Evolutionary conservation across 2,888 invertebrate genomes (phyloP).

Genomic region (Hydraecia micacea): DNA sequence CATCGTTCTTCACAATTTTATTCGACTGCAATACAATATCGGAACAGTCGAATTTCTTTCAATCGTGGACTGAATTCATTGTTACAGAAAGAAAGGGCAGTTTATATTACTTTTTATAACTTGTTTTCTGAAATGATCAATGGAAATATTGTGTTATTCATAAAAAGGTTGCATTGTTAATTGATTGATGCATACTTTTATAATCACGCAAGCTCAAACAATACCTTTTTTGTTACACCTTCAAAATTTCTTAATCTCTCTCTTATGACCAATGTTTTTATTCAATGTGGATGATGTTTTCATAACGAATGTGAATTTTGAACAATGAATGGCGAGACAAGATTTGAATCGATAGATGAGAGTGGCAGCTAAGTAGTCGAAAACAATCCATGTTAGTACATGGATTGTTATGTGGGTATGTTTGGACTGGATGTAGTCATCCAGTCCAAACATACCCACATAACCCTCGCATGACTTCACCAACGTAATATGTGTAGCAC

Average conservation of each 20-base stretch:
- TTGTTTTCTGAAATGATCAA: constrained; percentile 40
- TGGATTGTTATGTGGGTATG: too few relatives aligned
- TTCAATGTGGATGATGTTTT: constrained; percentile 25
- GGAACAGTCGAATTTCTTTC: neutral
- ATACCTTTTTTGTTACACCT: constrained; percentile 35
- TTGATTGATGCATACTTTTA: constrained; percentile 26
- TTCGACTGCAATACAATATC: constrained; percentile 32
- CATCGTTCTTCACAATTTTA: constrained; percentile 36
- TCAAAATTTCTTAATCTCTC: constrained; percentile 22
- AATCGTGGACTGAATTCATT: constrained; percentile 21
- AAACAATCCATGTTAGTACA: constrained; percentile 9
- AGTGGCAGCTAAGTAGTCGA: neutral
- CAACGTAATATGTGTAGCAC: constrained; percentile 51
- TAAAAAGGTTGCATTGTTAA: constrained; percentile 36
- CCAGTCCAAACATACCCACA: constrained; percentile 9
- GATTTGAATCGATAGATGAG: constrained; percentile 2
- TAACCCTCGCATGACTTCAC: constrained; percentile 20
- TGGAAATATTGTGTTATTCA: constrained; percentile 35
- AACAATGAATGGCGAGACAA: constrained; percentile 24
- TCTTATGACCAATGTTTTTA: constrained; percentile 19
- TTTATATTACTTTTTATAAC: constrained; percentile 2
- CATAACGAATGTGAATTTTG: constrained; percentile 37
- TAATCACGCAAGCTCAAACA: constrained; percentile 37
- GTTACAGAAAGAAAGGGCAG: constrained; percentile 14
- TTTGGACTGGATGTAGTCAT: too few relatives aligned